Percentiles rank a stretch among this genome's conserved stretches.
phyloP scores from a whole-genome alignment of 2,113 vertebrate genomes.

The Crotalus tigris region DNA sequence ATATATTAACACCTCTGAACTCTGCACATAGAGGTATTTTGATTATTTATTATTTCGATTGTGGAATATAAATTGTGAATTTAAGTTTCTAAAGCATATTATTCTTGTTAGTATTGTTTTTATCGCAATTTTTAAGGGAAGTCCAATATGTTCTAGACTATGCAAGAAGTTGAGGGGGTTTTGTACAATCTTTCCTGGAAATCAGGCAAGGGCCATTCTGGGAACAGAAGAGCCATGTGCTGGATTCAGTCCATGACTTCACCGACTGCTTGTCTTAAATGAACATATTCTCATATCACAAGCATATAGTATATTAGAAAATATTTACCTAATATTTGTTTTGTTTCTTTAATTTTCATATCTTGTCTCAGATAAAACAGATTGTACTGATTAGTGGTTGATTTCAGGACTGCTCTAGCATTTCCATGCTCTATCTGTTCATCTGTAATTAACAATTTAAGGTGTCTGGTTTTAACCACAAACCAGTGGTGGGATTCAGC shows the following conservation, averaged over 20 bases:
- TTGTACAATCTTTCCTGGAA: neutral
- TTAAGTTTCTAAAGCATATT: neutral
- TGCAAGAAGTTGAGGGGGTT: neutral
- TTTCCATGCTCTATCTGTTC: neutral
- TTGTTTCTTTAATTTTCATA: neutral
- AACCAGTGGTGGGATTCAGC: neutral
- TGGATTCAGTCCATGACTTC: neutral
- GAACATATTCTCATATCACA: neutral
- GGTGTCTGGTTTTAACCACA: neutral
- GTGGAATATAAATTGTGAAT: constrained; percentile 36
- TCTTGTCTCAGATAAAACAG: neutral
- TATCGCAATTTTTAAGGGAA: neutral
- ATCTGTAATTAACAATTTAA: neutral
- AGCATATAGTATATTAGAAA: neutral
- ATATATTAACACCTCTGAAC: neutral
- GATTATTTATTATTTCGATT: constrained; percentile 1
- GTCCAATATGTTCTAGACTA: neutral
- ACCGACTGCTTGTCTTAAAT: neutral
- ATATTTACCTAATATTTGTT: neutral
- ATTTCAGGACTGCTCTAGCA: neutral
- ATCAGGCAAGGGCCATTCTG: neutral
- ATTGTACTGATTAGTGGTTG: neutral
- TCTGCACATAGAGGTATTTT: neutral
- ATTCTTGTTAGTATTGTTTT: neutral
- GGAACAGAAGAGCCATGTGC: neutral